Evolutionary conservation across 2,113 vertebrate genomes (phyloP).

Genomic region (Tamias sibiricus): DNA sequence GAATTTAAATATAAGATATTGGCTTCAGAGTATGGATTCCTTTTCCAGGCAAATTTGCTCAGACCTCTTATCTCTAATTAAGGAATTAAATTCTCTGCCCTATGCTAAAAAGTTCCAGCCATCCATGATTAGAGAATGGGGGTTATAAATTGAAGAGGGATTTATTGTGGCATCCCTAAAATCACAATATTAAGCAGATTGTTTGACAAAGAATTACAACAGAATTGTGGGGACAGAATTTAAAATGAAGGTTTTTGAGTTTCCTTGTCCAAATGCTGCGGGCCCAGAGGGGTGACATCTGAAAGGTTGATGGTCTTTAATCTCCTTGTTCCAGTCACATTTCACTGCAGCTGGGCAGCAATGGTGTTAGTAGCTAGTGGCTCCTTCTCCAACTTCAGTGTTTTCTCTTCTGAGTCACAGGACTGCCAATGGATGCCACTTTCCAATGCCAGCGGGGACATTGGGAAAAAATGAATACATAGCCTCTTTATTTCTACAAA

Average conservation of each 20-base stretch:
- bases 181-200: not conserved
- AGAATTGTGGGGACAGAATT: not conserved
- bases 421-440: not conserved
- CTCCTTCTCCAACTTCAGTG: not conserved
- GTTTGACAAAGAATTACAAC: not conserved
- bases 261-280: not conserved
- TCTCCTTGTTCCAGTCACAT: not conserved
- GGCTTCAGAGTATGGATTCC: not conserved
- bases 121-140: not conserved
- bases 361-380: not conserved
- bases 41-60: not conserved
- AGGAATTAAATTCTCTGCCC: slow-evolving; percentile 12
- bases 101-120: not conserved
- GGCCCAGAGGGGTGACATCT: not conserved
- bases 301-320: not conserved
- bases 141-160: not conserved
- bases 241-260: not conserved
- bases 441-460: not conserved
- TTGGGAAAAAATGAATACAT: not conserved
- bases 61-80: slow-evolving; percentile 5
- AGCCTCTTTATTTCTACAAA: slow-evolving; percentile 1
- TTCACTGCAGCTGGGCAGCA: not conserved
- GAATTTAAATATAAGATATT: not conserved
- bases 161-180: not conserved
- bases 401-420: not conserved